These are phyloP conservation scores for Cyclopterus lumpus DNA, from an alignment of 2,797 vertebrate species.

Conservation along the genomic window DNA sequence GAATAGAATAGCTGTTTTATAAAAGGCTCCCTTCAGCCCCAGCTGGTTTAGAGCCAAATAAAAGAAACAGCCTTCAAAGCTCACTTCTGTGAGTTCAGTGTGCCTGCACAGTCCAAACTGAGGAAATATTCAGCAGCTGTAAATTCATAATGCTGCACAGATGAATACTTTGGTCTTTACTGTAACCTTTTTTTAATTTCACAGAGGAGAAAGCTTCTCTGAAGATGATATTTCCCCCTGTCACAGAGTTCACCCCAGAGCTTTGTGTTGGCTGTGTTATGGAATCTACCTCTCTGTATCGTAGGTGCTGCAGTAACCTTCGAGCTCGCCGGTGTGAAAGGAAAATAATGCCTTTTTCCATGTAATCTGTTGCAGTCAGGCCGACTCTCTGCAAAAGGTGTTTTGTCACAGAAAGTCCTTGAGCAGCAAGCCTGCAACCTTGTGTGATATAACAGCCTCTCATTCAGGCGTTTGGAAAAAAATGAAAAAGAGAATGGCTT, in stretches of 20 bases:
- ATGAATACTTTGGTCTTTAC: constrained; percentile 27
- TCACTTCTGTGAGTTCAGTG: constrained; percentile 28
- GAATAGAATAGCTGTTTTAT: constrained; percentile 27
- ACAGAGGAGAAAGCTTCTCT: constrained; percentile 9
- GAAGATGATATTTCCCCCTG: neutral
- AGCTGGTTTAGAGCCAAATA: constrained; percentile 25
- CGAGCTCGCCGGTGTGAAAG: constrained; percentile 41
- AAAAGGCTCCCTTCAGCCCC: constrained; percentile 33
- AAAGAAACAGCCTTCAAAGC: constrained; percentile 52
- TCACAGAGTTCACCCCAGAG: constrained; percentile 28
- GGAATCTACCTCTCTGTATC: constrained; percentile 46
- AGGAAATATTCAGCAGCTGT: constrained; percentile 31
- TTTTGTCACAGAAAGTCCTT: constrained; percentile 57
- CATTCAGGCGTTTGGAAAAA: constrained; percentile 42
- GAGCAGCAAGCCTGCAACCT: constrained; percentile 63
- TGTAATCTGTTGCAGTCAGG: constrained; percentile 57
- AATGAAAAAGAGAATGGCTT: constrained; percentile 14
- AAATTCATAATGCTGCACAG: constrained; percentile 36
- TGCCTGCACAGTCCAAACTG: constrained; percentile 22
- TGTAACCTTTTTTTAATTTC: constrained; percentile 22
- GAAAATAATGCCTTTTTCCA: constrained; percentile 42
- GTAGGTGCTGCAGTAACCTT: constrained; percentile 58
- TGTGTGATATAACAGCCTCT: constrained; percentile 56
- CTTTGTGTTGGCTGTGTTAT: constrained; percentile 35
- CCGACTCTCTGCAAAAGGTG: constrained; percentile 42